Conservation (phyloP, 2,888 invertebrate species). For the Trachelus iudaicus region DNA sequence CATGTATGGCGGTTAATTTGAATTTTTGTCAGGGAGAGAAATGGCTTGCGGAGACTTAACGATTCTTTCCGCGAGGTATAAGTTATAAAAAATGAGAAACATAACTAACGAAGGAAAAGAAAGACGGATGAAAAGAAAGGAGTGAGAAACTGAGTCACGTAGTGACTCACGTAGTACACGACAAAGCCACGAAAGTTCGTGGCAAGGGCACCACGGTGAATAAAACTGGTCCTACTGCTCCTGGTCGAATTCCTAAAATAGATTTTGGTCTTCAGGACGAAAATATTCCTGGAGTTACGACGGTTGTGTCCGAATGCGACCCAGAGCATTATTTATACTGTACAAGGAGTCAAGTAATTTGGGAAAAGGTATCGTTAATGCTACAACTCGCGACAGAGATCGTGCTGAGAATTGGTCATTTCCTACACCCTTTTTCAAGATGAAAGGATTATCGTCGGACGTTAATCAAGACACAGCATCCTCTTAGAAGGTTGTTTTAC, state of each 20-base stretch:
- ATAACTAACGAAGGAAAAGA: not conserved
- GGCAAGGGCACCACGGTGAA: not conserved
- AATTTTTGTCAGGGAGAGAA: not conserved
- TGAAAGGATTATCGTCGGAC: not conserved
- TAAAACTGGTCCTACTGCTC: not conserved
- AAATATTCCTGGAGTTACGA: not conserved
- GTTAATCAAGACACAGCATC: not conserved
- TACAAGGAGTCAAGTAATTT: not conserved
- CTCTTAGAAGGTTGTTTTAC: not conserved
- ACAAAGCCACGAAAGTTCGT: not conserved
- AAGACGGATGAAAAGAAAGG: not conserved
- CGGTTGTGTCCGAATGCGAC: not conserved
- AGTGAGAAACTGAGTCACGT: not conserved
- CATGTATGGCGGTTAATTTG: not conserved
- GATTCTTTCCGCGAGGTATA: not conserved
- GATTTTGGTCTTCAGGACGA: not conserved
- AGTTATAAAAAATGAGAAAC: not conserved
- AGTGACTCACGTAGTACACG: not conserved
- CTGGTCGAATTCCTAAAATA: not conserved
- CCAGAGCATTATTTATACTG: not conserved
- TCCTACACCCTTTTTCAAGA: not conserved
- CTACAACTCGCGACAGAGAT: not conserved
- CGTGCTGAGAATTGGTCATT: not conserved
- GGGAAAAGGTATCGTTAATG: not conserved
- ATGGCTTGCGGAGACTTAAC: not conserved